These are phyloP conservation scores for Malacoraja senta DNA, from an alignment of 2,797 vertebrate genomes.

Conservation along the genomic window DNA sequence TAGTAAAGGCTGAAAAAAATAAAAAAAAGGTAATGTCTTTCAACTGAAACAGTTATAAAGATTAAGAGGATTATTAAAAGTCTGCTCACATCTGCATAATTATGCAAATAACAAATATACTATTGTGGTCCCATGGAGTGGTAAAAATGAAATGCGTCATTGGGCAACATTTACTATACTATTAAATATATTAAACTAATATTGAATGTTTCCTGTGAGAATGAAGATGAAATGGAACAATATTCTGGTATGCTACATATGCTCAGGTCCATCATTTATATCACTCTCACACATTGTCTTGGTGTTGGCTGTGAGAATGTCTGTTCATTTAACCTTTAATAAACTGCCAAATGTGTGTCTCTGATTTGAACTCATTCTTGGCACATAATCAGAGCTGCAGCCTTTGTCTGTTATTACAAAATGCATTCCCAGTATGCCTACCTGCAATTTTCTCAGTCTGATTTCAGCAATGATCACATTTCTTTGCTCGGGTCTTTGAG, in stretches of 20 bases:
- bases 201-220: background rate
- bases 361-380: conserved; percentile 22
- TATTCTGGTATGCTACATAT: background rate
- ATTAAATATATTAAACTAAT: background rate
- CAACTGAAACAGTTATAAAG: background rate
- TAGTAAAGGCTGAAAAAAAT: background rate
- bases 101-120: conserved; percentile 28
- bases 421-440: background rate
- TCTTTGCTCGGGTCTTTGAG: background rate
- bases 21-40: background rate
- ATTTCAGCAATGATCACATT: background rate
- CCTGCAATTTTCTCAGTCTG: background rate
- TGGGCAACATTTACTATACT: background rate
- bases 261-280: background rate
- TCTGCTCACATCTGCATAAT: background rate
- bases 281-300: background rate
- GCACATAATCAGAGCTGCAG: background rate
- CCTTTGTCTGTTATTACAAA: background rate
- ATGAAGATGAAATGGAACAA: conserved; percentile 8
- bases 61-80: background rate
- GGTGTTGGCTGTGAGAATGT: background rate
- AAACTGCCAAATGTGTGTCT: conserved; percentile 3
- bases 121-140: background rate
- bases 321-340: conserved; percentile 24
- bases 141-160: conserved; percentile 26